These are phyloP conservation scores for Galerucella pusilla DNA, from an alignment of 2,888 invertebrate species.

Conservation along the genomic window DNA sequence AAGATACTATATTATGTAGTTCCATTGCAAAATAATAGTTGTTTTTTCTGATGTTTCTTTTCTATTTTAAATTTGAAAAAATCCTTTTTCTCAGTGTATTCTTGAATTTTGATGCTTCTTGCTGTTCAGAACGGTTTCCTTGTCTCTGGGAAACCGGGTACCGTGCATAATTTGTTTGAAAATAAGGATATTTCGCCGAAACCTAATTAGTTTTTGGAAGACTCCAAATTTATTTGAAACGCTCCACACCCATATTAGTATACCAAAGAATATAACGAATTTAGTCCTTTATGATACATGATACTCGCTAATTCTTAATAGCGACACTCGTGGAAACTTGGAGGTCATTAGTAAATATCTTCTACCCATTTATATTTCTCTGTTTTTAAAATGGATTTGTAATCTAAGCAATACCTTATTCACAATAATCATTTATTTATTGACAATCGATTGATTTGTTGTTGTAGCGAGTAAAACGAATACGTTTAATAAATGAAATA, in stretches of 20 bases:
- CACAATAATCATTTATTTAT: not conserved
- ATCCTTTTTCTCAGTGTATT: not conserved
- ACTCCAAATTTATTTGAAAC: not conserved
- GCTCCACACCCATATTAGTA: slow-evolving; percentile 4
- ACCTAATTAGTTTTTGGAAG: slow-evolving; percentile 10
- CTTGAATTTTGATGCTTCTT: not conserved
- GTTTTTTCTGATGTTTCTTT: no score
- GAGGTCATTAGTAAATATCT: not conserved
- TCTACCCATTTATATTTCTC: not conserved
- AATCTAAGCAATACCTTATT: not conserved
- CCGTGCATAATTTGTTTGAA: slow-evolving; percentile 35
- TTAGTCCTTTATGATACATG: not conserved
- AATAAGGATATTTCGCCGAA: slow-evolving; percentile 12
- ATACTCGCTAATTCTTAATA: not conserved
- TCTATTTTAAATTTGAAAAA: not conserved
- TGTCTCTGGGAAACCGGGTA: slow-evolving; percentile 20
- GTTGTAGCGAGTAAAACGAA: not conserved
- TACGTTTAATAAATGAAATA: not conserved
- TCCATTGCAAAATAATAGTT: no score
- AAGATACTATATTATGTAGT: no score
- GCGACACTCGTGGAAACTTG: not conserved
- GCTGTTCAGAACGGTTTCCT: not conserved
- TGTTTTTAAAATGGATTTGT: not conserved
- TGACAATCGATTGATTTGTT: not conserved
- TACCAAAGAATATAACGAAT: not conserved